Percentiles rank a stretch among this genome's conserved stretches.
Evolutionary conservation across 64 coral and sea anemone genomes (phyloP).

Genomic region (Dendronephthya gigantea): DNA sequence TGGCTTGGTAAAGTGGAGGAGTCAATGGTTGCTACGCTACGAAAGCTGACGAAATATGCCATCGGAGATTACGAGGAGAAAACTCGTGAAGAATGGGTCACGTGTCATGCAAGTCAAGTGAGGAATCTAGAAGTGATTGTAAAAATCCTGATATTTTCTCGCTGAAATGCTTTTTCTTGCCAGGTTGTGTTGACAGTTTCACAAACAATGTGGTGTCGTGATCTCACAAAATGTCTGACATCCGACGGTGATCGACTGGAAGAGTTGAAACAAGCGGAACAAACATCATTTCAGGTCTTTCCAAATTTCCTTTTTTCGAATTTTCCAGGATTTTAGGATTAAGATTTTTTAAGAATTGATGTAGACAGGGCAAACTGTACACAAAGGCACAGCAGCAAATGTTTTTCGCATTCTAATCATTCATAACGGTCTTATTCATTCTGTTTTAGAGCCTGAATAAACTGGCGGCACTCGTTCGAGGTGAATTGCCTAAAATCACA

Average conservation of each 20-base stretch:
- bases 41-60: constrained; percentile 62
- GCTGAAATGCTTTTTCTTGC: background rate
- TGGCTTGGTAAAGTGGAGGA: constrained; percentile 98
- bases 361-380: too few species aligned
- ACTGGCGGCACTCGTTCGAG: constrained; percentile 85
- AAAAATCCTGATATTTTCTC: background rate
- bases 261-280: constrained; percentile 62
- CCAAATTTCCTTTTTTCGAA: background rate
- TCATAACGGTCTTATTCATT: background rate
- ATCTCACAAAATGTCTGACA: constrained; percentile 68
- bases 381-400: too few species aligned
- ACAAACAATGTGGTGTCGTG: constrained; percentile 95
- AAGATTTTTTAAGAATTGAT: too few species aligned
- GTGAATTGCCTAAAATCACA: constrained; percentile 92
- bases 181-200: constrained; percentile 83
- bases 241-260: constrained; percentile 69
- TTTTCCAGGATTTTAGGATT: background rate
- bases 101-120: constrained; percentile 80
- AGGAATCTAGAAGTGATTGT: background rate
- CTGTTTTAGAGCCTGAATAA: constrained; percentile 69
- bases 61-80: constrained; percentile 82
- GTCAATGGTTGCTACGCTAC: constrained; percentile 75
- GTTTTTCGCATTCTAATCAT: too few species aligned
- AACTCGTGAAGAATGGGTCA: constrained; percentile 88
- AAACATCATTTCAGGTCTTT: constrained; percentile 63